These are phyloP conservation scores for Noctilio leporinus DNA, from an alignment of 2,113 vertebrate species.

Conservation along the genomic window DNA sequence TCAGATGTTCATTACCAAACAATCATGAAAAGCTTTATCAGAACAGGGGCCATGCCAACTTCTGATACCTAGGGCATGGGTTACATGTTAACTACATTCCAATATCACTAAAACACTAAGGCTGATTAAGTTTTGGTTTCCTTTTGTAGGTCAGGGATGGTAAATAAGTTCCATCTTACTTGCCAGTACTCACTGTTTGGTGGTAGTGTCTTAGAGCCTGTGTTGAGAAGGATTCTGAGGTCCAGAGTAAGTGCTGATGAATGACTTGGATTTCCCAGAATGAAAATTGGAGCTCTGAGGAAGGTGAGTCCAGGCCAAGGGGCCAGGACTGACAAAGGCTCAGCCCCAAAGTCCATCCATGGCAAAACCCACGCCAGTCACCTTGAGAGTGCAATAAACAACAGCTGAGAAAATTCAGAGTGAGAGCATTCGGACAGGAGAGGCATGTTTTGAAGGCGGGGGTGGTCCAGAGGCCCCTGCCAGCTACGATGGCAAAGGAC, in stretches of 20 bases:
- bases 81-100: not conserved
- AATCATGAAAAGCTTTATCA: not conserved
- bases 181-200: not conserved
- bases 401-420: not conserved
- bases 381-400: not conserved
- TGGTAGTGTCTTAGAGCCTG: not conserved
- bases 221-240: not conserved
- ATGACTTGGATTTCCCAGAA: not conserved
- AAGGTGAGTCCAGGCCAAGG: not conserved
- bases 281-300: not conserved
- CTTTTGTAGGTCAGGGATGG: not conserved
- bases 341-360: no score
- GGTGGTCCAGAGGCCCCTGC: not conserved
- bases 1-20: not conserved
- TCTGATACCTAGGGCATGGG: not conserved
- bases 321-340: not conserved
- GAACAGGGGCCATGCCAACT: not conserved
- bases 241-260: not conserved
- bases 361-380: no score
- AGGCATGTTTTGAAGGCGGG: not conserved
- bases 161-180: not conserved
- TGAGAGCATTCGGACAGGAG: not conserved
- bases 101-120: not conserved
- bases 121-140: not conserved
- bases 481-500: not conserved